phyloP scores from a whole-genome alignment of 2,888 invertebrate species.

The Synanthedon formicaeformis region DNA sequence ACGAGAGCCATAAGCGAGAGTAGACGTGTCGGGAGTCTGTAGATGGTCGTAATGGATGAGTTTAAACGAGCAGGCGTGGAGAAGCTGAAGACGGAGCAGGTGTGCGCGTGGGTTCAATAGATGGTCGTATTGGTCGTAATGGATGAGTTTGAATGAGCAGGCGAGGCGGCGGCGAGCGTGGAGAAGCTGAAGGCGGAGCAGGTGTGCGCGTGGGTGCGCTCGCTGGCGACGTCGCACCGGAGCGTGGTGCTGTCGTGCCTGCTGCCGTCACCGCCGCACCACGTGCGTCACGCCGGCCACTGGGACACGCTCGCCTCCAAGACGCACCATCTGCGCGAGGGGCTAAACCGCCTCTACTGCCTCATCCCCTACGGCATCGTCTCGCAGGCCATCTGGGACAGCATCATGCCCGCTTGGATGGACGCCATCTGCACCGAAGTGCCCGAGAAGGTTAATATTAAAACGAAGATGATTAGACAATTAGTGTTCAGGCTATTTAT shows the following conservation, averaged over 20 bases:
- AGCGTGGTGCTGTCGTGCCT: constrained; percentile 93
- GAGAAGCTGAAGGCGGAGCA: constrained; percentile 93
- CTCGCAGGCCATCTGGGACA: constrained; percentile 96
- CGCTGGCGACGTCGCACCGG: constrained; percentile 76
- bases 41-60: neutral
- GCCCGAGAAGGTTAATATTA: constrained; percentile 77
- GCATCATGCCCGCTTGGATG: constrained; percentile 99
- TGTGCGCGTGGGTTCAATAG: constrained; percentile 85
- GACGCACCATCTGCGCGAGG: constrained; percentile 94
- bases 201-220: constrained; percentile 90
- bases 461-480: no score
- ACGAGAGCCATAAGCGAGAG: no score
- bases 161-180: constrained; percentile 85
- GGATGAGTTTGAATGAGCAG: constrained; percentile 22
- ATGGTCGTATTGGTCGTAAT: neutral
- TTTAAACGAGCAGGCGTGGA: constrained; percentile 74
- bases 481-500: no score
- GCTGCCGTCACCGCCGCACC: constrained; percentile 95
- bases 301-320: constrained; percentile 91
- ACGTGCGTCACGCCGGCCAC: constrained; percentile 94
- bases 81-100: constrained; percentile 91
- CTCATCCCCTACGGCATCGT: constrained; percentile 98
- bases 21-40: no score
- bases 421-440: constrained; percentile 95
- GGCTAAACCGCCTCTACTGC: constrained; percentile 90